Evolutionary conservation across 92 coral and sea anemone species (phyloP), one percentile per base, ranked within the genome.

Genomic region (Palythoa caribaeorum): DNA sequence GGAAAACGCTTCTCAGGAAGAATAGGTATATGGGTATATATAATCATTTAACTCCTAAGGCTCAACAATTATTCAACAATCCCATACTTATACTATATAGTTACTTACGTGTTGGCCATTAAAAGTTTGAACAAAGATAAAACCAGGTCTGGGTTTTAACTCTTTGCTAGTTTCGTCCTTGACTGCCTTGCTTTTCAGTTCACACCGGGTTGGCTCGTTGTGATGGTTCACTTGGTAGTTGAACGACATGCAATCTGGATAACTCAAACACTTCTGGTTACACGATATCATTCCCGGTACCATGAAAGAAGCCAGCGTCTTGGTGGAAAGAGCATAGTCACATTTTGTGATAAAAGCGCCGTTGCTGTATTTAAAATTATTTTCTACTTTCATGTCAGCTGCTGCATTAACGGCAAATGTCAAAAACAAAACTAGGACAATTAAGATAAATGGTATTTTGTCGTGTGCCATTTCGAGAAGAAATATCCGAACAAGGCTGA

Each of bases 241-340:
- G 90, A 77, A 92, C 87, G 94, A 88, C 11, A 83, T 79, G 51
- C 94, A 59, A 20, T 59, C n/a, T 20, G 79, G 72, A 59, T 85
- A 12, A 79, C 85, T 62, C 84, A 89, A 53, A 71, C 92, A 92
- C 38, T 76, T 69, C 78, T 89, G 92, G 8, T 71, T 87, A 59
- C 94, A 92, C 3, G 89, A 73, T 5, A 92, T 28, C 54, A 63
- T 68, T 40, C 78, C 78, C 9, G 9, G 39, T 9, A 79, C 79
- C 17, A 57, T 16, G 74, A 65, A 68, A 13, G 59, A 20, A 28
- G 77, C 85, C 38, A 87, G 7, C 17, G 78, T 39, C 19, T 73
- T 73, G 38, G 52, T 44, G 39, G 78, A 52, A 39, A 73, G 78
- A 73, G 19, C 52, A 73, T 39, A 73, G 12, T 19, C 78, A 20